Base-by-base conservation (phyloP, 2,888 invertebrate genomes). In the Nymphalis polychloros region DNA sequence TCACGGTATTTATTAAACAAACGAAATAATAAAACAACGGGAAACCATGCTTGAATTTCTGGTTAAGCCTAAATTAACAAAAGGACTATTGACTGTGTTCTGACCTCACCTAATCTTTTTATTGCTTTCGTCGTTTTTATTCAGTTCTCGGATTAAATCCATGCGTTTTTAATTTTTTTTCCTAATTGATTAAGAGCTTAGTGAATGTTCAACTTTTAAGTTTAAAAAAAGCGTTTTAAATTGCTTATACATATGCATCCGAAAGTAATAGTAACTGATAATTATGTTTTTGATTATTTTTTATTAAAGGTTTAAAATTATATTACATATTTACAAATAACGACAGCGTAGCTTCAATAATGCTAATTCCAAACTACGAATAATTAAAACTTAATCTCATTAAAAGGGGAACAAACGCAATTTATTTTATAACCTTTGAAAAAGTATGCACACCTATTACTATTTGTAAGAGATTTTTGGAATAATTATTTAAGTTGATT, bases 61-160 rank as follows among this genome's bases (percentile, higher is more conserved):
- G 57, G 61, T 66, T 66, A 55, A 61, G 49, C 62, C 23, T 20
- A 46, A 61, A 62, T 53, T 61, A 61, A 49, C 59, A 31, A 31
- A 62, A 55, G 35, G 20, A 20, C 53, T 61, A 47, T 55, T 47
- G 52, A 27, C 52, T 55, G 31, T 55, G 53, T 20, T 57, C 55
- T 57, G 67, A 47, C 23, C 61, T 50, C 17, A 61, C 50, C 64
- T 19, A 57, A 53, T 60, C 61, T 61, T 50, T 64, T 61, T 53
- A 63, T 57, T 55, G 20, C 31, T 60, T 66, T 65, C 48, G 50
- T 59, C 53, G 63, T 23, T 69, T 66, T 63, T 67, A 67, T 64
- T 50, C 60, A 64, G 61, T 53, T 60, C 16, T 55, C 19, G 60
- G 19, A 49, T 17, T 49, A 59, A 59, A 23, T 64, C n/a, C 16